Evolutionary conservation across 2,797 vertebrate species (phyloP), one percentile per base, ranked within the genome.

Genomic region (Rhabdomys pumilio): DNA sequence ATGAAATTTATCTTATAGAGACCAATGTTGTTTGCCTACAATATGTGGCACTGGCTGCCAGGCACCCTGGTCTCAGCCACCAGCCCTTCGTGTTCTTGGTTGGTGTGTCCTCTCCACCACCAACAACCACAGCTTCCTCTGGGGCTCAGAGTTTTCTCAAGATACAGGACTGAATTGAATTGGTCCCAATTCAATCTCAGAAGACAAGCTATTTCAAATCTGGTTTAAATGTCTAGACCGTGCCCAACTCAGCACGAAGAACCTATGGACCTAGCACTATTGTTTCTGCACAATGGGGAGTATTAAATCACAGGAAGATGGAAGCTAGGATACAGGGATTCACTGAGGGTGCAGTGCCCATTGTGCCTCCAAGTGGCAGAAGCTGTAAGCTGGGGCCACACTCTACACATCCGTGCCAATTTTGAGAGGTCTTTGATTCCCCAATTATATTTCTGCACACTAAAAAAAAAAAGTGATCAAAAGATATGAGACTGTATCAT

Each of bases 221-320:
- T 93, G 81, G 63, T 97, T 96, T 93, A 97, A 97, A 97, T 90
- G 65, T 92, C 85, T 41, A 44, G 96, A 86, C 92, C 94, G 96
- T 94, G 38, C 81, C 96, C 67, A 91, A n/a, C 96, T 96, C 95
- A 90, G 93, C 96, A 90, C 67, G 80, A 91, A 91, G 72, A 97
- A 92, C 75, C 95, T 89, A 34, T 57, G 89, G 96, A 47, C 96
- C 85, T 94, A 81, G 63, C 90, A 94, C 93, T 57, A 93, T 90
- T 86, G 98, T 97, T 95, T 96, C 90, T 96, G 91, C 96, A 92
- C 93, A 59, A 94, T 31, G 20, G 96, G 92, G 96, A 94, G 90
- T 65, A 80, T 90, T 95, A 93, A 96, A 94, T 96, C 96, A 87
- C 96, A 95, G 59, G 72, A 86, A 77, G 89, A 77, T n/a, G 31